Base-by-base conservation (phyloP, 2,888 invertebrate genomes). In the Campoletis raptor region DNA sequence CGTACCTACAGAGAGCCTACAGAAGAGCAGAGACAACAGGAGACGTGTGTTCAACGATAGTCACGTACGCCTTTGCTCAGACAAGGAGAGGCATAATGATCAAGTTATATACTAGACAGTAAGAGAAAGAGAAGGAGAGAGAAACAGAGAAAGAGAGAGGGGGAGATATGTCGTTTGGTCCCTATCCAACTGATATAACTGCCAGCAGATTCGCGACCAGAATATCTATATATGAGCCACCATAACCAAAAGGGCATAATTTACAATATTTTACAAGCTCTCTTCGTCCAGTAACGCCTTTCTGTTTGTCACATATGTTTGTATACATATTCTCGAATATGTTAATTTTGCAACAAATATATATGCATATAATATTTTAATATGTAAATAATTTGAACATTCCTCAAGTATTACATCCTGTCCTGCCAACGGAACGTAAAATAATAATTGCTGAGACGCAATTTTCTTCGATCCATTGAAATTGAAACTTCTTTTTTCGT, bases 161-260 rank as follows among this genome's bases (percentile, higher is more conserved):
- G 54, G 67, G 81, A 54, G 79, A 85, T 74, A 64, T 69, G 69
- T 61, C 74, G 73, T 57, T 83, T 81, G 83, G 81, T 81, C 73
- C 54, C 83, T 42, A 78, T 78, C 86, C 86, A 81, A 83, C 83
- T 72, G 86, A 77, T 81, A 83, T 81, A 83, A 83, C 80, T 80
- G 76, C 76, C 80, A 76, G 72, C 57, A 72, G 54, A 83, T 83
- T 42, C 76, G 77, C 48, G 83, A 78, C 67, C 52, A 69, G 81
- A 83, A 86, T 86, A 83, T 81, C 67, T 74, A 74, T 52, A 69
- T 66, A 57, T 70, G 12, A 24, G 18, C 8, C 10, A 37, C 21
- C 15, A 10, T 15, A 36, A 57, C 2, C 67, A 52, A 66, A 78
- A 78, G 78, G 78, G 36, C 67, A 45, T 21, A 24, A 77, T 2